A percentile compares a stretch with the other conserved stretches of the same genome.
phyloP scores from a whole-genome alignment of 2,113 vertebrate genomes.

The Oryzias woworae region DNA sequence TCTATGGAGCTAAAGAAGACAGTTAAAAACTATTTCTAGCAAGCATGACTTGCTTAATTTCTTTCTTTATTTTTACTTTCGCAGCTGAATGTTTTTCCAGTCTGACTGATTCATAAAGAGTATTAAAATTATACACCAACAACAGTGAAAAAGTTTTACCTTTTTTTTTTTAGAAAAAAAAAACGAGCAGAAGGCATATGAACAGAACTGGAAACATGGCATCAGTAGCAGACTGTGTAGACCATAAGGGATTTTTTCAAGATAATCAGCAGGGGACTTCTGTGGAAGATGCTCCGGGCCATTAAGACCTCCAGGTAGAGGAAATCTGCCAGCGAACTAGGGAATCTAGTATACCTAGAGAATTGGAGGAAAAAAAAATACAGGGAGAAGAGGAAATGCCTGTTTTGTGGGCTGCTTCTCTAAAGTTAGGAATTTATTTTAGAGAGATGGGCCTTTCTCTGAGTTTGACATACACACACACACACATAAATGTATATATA shows the following conservation, averaged over 20 bases:
- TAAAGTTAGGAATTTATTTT: neutral
- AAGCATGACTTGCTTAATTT: neutral
- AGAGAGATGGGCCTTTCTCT: conserved; percentile 17
- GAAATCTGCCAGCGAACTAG: conserved; percentile 41
- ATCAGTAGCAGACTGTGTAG: neutral
- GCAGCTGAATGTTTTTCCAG: neutral
- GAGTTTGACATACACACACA: neutral
- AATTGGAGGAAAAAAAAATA: conserved; percentile 18
- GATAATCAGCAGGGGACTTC: conserved; percentile 37
- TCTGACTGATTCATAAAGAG: neutral
- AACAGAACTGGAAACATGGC: neutral
- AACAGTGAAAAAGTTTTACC: neutral
- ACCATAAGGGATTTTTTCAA: conserved; percentile 35
- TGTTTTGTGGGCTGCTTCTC: too few species aligned
- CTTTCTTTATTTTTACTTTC: too few species aligned
- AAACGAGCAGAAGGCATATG: neutral
- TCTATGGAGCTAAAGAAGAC: conserved; percentile 4
- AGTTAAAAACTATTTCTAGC: conserved; percentile 8
- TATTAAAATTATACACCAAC: neutral
- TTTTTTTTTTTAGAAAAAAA: neutral
- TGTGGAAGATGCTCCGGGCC: conserved; percentile 45
- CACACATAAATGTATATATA: too few species aligned
- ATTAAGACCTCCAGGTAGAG: conserved; percentile 45
- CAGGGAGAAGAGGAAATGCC: neutral
- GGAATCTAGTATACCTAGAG: conserved; percentile 23